phyloP scores from a whole-genome alignment of 2,888 invertebrate species.

The Lepidocyrtoides sp. region DNA sequence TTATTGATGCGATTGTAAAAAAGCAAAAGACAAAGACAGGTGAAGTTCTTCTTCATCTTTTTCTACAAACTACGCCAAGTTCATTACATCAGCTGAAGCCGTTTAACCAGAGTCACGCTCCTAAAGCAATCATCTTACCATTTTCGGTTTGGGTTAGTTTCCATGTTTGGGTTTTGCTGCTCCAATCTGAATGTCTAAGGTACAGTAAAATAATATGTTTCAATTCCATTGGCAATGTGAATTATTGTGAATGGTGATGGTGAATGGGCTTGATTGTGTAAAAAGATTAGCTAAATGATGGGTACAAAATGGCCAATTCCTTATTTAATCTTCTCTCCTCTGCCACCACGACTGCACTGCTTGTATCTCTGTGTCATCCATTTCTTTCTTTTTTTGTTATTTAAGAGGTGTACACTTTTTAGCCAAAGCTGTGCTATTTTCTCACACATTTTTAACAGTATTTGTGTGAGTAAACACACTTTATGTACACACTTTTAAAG shows the following conservation, averaged over 20 bases:
- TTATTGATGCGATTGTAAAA: neutral
- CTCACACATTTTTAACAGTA: neutral
- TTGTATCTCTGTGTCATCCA: neutral
- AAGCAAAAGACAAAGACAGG: neutral
- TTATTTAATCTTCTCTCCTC: neutral
- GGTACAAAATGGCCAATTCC: neutral
- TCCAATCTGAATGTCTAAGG: neutral
- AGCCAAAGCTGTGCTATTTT: neutral
- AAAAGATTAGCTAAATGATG: neutral
- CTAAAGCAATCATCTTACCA: slow-evolving; percentile 1
- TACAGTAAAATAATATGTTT: neutral
- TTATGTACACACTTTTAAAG: neutral
- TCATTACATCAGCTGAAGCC: neutral
- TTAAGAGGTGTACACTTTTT: neutral
- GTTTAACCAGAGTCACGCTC: slow-evolving; percentile 16
- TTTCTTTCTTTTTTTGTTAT: neutral
- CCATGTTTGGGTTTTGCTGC: neutral
- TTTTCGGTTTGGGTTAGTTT: slow-evolving; percentile 10
- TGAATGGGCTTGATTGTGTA: neutral
- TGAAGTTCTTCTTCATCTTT: neutral
- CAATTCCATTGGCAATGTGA: neutral
- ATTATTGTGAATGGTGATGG: too few species aligned
- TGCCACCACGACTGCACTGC: neutral
- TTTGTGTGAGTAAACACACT: neutral
- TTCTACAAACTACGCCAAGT: neutral